These are phyloP conservation scores for Lampropteryx suffumata DNA, from an alignment of 2,888 invertebrate species.

Conservation along the genomic window DNA sequence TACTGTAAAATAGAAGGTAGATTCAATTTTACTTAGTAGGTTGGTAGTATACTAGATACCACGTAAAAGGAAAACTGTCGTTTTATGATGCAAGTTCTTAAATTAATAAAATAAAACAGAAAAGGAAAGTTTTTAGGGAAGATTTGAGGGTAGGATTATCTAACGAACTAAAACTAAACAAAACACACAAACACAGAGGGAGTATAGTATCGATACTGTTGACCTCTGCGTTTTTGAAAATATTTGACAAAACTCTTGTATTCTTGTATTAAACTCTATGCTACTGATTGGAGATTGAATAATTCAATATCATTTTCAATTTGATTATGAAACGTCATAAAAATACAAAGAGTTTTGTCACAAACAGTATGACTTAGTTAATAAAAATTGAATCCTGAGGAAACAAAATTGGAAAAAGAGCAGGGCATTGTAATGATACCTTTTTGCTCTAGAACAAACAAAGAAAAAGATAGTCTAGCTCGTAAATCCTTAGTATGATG, in stretches of 20 bases:
- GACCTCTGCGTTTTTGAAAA: conserved; percentile 44
- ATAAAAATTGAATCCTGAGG: conserved; percentile 45
- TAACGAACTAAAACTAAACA: conserved; percentile 39
- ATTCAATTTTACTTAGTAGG: too few species aligned
- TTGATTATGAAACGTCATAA: background rate
- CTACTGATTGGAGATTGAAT: too few species aligned
- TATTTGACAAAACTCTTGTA: conserved; percentile 18
- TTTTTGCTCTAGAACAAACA: conserved; percentile 49
- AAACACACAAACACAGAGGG: conserved; percentile 56
- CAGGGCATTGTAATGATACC: conserved; percentile 68
- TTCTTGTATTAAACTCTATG: too few species aligned
- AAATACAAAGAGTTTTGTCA: conserved; percentile 45
- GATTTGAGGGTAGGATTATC: background rate
- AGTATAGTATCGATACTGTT: conserved; percentile 74
- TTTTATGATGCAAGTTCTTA: too few species aligned
- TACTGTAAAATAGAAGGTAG: too few species aligned
- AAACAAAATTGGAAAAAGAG: conserved; percentile 41
- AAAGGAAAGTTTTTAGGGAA: too few species aligned
- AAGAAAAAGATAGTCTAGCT: conserved; percentile 33
- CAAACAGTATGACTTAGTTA: conserved; percentile 34
- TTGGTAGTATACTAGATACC: too few species aligned
- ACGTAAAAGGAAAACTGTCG: too few species aligned
- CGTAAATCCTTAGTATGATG: conserved; percentile 24
- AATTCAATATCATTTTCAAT: too few species aligned
- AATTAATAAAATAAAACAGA: too few species aligned